Evolutionary conservation across 2,113 vertebrate species (phyloP).

Genomic region (Arothron firmamentum): DNA sequence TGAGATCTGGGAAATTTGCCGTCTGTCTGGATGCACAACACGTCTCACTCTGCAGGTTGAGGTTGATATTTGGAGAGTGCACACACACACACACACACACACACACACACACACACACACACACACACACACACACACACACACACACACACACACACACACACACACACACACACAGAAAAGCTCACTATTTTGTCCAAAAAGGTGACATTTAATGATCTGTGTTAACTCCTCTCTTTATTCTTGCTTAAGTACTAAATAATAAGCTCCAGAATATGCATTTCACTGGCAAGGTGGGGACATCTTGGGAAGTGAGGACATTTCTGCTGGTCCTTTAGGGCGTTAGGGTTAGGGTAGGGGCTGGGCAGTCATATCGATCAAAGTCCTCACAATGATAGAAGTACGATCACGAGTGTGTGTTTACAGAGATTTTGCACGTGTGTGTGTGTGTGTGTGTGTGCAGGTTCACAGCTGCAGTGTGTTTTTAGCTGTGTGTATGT

Average conservation of each 20-base stretch:
- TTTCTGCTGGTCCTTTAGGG: too few relatives aligned
- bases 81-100: neutral
- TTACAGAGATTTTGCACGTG: too few relatives aligned
- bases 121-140: neutral
- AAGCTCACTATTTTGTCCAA: neutral
- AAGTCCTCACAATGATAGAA: too few relatives aligned
- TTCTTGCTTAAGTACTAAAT: too few relatives aligned
- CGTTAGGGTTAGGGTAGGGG: too few relatives aligned
- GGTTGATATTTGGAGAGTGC: constrained; percentile 7
- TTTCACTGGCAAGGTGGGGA: neutral
- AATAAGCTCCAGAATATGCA: too few relatives aligned
- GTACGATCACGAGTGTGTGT: too few relatives aligned
- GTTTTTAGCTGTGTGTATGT: neutral
- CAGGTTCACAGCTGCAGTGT: neutral
- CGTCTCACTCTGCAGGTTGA: constrained; percentile 6
- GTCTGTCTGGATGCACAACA: constrained; percentile 25
- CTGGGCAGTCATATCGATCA: too few relatives aligned
- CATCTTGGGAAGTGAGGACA: neutral
- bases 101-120: neutral
- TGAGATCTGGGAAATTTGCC: constrained; percentile 26
- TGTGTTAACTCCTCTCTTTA: neutral
- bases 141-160: neutral
- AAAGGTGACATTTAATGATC: neutral
- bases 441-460: too few relatives aligned
- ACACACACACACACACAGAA: neutral